These are phyloP conservation scores for Hydra vulgaris DNA, from an alignment of 30 jellyfish, hydroid and myxozoan species.

Conservation along the genomic window DNA sequence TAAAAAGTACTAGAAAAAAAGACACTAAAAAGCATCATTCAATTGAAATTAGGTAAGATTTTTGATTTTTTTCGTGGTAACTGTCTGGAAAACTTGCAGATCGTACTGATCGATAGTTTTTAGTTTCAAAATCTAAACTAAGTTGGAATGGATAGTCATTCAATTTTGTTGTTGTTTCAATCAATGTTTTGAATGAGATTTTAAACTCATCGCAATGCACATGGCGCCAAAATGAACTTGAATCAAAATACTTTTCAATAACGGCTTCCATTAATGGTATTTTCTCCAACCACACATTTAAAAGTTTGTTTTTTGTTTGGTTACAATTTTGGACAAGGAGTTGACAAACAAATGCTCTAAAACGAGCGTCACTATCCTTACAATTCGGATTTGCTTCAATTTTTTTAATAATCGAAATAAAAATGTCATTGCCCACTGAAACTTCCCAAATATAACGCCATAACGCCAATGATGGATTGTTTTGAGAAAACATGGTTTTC, in stretches of 20 bases:
- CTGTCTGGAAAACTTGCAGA: too few relatives aligned
- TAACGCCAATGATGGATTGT: not conserved
- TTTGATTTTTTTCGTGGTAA: too few relatives aligned
- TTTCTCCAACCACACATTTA: not conserved
- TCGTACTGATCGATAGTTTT: too few relatives aligned
- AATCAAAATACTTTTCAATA: not conserved
- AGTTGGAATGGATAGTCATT: not conserved
- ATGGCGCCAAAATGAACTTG: not conserved
- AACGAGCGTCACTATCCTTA: not conserved
- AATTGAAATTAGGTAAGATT: too few relatives aligned
- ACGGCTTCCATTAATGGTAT: not conserved
- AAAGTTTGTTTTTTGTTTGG: not conserved
- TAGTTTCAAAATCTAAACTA: not conserved
- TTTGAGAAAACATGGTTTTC: not conserved
- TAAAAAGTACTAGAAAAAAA: too few relatives aligned
- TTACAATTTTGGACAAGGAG: not conserved
- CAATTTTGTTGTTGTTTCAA: not conserved
- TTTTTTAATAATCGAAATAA: not conserved
- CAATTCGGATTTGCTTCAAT: not conserved
- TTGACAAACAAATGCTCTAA: not conserved
- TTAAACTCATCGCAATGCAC: not conserved
- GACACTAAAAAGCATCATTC: too few relatives aligned
- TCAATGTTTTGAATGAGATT: not conserved
- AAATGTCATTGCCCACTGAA: not conserved
- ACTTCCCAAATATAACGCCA: not conserved